Conservation (phyloP, 2,113 vertebrate genomes). For the Apteryx mantelli region DNA sequence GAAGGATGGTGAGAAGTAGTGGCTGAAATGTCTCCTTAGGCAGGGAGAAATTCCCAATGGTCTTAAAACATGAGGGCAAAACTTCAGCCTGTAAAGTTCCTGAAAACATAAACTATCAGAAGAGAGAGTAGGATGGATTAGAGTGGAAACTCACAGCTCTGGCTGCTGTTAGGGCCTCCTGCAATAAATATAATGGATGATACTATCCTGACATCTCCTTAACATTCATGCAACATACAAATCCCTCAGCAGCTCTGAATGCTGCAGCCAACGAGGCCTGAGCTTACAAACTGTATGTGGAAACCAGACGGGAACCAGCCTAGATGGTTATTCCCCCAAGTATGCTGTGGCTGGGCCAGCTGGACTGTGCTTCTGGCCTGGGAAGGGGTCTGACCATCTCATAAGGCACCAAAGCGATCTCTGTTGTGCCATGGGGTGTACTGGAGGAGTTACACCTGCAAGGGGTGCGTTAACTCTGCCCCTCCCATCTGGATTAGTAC, state of each 20-base stretch:
- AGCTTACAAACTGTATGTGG: not conserved
- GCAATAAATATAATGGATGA: not conserved
- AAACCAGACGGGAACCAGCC: not conserved
- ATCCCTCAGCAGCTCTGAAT: not conserved
- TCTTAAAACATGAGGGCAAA: not conserved
- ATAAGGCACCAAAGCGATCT: not conserved
- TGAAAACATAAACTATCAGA: not conserved
- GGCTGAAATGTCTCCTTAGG: not conserved
- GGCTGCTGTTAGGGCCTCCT: not conserved
- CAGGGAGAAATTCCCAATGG: not conserved
- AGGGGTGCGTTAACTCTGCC: not conserved
- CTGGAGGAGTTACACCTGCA: not conserved
- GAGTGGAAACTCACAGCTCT: not conserved
- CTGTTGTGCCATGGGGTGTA: not conserved
- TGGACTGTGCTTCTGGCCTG: not conserved
- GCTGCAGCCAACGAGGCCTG: not conserved
- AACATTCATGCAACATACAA: not conserved
- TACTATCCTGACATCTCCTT: not conserved
- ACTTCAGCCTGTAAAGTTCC: not conserved
- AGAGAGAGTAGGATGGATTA: not conserved
- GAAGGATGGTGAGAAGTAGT: not conserved
- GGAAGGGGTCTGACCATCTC: not conserved
- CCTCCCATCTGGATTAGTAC: not conserved
- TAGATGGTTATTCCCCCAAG: not conserved
- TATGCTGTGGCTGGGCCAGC: not conserved